A percentile compares a stretch with the other conserved stretches of the same genome.
These are phyloP conservation scores for Carettochelys insculpta DNA, from an alignment of 2,113 vertebrate genomes.

Conservation along the genomic window DNA sequence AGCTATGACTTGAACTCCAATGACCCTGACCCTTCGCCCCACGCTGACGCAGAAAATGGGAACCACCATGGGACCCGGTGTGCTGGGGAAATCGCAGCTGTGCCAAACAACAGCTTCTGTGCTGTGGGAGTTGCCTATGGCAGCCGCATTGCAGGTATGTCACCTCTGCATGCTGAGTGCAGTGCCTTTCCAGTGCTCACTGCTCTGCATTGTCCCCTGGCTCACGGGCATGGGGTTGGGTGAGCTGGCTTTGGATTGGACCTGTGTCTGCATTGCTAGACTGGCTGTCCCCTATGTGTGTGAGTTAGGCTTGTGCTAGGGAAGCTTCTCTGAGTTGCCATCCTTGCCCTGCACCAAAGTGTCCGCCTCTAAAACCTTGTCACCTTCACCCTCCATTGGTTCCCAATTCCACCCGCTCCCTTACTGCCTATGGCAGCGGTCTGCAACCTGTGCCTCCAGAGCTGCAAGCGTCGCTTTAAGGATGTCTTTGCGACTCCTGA, in stretches of 20 bases:
- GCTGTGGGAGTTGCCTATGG: constrained; percentile 93
- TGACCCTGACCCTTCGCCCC: constrained; percentile 96
- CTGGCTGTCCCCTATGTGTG: not conserved
- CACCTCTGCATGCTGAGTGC: accelerated
- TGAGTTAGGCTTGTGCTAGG: not conserved
- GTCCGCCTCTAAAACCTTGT: not conserved
- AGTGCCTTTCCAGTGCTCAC: accelerated
- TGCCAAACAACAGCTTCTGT: constrained; percentile 95
- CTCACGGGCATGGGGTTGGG: too few species aligned
- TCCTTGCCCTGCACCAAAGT: accelerated
- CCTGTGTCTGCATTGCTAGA: not conserved
- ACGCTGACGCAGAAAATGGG: constrained; percentile 86
- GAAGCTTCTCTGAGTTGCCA: not conserved
- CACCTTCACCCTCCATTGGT: too few species aligned
- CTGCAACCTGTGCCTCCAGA: too few species aligned
- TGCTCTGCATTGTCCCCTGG: accelerated
- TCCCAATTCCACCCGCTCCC: not conserved
- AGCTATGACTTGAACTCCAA: constrained; percentile 98
- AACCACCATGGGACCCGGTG: constrained; percentile 98
- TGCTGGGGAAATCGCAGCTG: constrained; percentile 93
- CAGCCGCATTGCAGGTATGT: constrained; percentile 90
- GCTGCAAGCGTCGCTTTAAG: too few species aligned
- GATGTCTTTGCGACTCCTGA: too few species aligned
- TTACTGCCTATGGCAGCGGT: not conserved
- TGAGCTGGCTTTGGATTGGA: too few species aligned